Evolutionary conservation across 2,888 invertebrate species (phyloP), one percentile per base, ranked within the genome.

Genomic region (Therioaphis trifolii): DNA sequence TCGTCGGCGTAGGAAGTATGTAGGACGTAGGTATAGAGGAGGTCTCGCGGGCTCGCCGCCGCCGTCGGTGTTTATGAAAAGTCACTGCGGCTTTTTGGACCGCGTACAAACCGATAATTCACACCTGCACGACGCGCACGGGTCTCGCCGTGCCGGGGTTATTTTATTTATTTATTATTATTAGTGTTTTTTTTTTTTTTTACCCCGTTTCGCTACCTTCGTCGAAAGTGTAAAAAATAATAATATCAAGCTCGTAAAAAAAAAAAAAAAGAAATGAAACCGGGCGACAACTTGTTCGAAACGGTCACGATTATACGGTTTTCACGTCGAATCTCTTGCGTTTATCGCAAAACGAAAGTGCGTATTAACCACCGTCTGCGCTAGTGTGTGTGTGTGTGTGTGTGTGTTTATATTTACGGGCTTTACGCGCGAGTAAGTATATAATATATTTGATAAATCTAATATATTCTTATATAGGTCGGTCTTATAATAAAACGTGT

Each of bases 261-360:
- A 49, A 49, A 55, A 55, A 55, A 55, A 27, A 27, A 63, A 74
- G 52, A 78, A 7, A 35, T 14, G 29, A 40, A 12, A 43, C 66
- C 55, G 2, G 12, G 0, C 27, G 29, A 66, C 77, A 49, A 66
- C 63, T 35, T 78, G 66, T 52, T 66, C 21, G 4, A 35, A 63
- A 76, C 35, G 49, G 52, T 76, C 21, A 15, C 43, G 72, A 49
- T 74, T 74, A 74, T 74, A n/a, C n/a, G n/a, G n/a, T n/a, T n/a
- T 74, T 74, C 24, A 24, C 55, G 9, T 74, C 55, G 4, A 74
- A 74, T 55, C 35, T 55, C n/a, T 55, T 55, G 55, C 12, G 46
- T 58, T 24, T 24, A 11, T 55, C 24, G 74, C 21, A 35, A 74
- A 74, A 55, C 55, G 35, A 55, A 74, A 74, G 40, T 15, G 35